Conservation (phyloP, 2,888 invertebrate genomes). For the Phortica okadai region DNA sequence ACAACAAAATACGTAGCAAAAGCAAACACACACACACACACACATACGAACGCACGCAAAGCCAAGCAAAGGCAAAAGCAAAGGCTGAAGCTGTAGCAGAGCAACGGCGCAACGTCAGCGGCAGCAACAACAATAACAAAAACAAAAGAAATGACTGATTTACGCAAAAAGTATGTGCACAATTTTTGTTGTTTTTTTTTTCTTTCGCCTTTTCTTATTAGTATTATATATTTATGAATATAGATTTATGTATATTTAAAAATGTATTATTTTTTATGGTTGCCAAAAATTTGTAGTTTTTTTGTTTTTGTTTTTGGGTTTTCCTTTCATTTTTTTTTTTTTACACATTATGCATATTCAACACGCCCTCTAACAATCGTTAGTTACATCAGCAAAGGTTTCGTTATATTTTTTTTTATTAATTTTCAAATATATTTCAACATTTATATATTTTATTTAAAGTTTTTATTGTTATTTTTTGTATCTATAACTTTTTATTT, state of each 20-base stretch:
- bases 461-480: no score
- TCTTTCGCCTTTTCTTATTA: background rate
- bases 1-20: background rate
- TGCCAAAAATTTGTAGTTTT: background rate
- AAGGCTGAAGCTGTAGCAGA: background rate
- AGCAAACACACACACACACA: background rate
- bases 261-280: background rate
- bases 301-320: background rate
- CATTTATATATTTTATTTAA: no score
- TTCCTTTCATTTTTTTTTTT: background rate
- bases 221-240: background rate
- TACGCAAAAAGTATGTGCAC: conserved; percentile 22
- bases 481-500: no score
- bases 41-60: background rate
- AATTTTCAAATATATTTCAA: no score
- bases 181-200: background rate
- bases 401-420: no score
- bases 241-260: background rate
- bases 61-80: background rate
- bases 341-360: background rate
- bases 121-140: background rate
- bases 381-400: no score
- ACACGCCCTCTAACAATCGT: no score
- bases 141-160: conserved; percentile 27
- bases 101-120: background rate